Evolutionary conservation across 2,888 invertebrate genomes (phyloP), one percentile per base, ranked within the genome.

Genomic region (Hirtodrosophila trivittata): DNA sequence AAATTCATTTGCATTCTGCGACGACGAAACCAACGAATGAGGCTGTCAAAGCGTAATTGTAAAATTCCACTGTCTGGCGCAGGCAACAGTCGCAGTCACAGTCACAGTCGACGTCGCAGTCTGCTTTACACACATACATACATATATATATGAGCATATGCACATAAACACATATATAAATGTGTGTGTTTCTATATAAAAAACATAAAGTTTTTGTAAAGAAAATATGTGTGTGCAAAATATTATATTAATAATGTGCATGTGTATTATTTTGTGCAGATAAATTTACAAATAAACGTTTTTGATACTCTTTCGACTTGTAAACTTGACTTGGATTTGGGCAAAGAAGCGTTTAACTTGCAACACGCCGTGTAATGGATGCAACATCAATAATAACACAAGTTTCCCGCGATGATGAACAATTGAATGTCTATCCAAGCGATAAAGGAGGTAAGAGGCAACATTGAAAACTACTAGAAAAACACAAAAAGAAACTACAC

Each of bases 321-420:
- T 50, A 10, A 33, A 49, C 39, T 62, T 63, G 25, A 65, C 33
- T 55, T 41, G 35, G 18, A 42, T 35, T 50, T 54, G 42, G 50
- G 30, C 14, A 33, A 39, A 50, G 52, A 37, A 62, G 52, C 51
- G 51, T 49, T 32, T 7, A 57, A 30, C 55, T 67, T 75, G 62
- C 66, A 64, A 66, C 66, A 75, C 82, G 77, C 78, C 55, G 82
- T 90, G 89, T 89, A 95, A 97, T 97, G 97, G 97, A 97, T 97
- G 97, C 96, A 95, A 96, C 97, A 96, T 97, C 97, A 95, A 97
- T 97, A 94, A 97, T 97, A 93, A 97, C 97, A 93, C 97, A 97
- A 95, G 97, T 97, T 94, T 96, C 96, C 93, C 95, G 97, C 94
- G 97, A 97, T 95, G 97, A 97, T 94, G 97, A 97, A 93, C 95